Evolutionary conservation across 1,140 invertebrate genomes (phyloP).

Genomic region (Bradynema listronoti): DNA sequence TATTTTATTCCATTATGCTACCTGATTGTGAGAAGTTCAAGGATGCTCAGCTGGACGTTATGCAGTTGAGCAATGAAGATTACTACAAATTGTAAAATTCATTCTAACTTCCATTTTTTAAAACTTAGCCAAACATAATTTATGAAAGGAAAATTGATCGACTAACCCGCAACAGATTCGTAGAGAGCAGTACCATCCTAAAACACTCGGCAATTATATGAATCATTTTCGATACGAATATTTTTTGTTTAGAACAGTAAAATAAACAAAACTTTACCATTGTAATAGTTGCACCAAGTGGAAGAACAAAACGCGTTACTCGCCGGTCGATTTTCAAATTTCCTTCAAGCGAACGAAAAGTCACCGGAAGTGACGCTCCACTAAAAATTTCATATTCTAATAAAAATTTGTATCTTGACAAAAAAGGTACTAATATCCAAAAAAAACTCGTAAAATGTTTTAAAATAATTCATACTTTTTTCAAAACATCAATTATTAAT

Average conservation of each 20-base stretch:
- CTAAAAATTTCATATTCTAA: conserved; percentile 61
- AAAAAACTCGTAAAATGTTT: too few species aligned
- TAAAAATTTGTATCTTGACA: too few species aligned
- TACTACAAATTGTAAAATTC: too few species aligned
- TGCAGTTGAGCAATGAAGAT: conserved; percentile 66
- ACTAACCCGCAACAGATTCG: conserved; percentile 63
- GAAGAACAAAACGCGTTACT: conserved; percentile 87
- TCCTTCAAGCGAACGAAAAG: conserved; percentile 67
- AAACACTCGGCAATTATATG: conserved; percentile 3
- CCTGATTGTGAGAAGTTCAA: conserved; percentile 67
- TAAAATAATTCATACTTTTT: too few species aligned
- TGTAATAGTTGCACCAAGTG: conserved; percentile 67
- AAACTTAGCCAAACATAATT: too few species aligned
- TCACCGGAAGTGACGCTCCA: conserved; percentile 85
- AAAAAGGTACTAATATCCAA: too few species aligned
- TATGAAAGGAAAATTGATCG: too few species aligned
- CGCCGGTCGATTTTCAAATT: conserved; percentile 61
- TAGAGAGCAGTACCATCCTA: conserved; percentile 64
- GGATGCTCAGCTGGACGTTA: conserved; percentile 62
- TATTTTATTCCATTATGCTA: conserved; percentile 8
- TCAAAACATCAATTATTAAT: too few species aligned
- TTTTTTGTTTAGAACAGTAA: too few species aligned
- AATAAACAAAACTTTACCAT: conserved; percentile 39
- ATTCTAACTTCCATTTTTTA: too few species aligned
- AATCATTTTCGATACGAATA: too few species aligned